Evolutionary conservation across 2,797 vertebrate species (phyloP).

Genomic region (Karalla daura): DNA sequence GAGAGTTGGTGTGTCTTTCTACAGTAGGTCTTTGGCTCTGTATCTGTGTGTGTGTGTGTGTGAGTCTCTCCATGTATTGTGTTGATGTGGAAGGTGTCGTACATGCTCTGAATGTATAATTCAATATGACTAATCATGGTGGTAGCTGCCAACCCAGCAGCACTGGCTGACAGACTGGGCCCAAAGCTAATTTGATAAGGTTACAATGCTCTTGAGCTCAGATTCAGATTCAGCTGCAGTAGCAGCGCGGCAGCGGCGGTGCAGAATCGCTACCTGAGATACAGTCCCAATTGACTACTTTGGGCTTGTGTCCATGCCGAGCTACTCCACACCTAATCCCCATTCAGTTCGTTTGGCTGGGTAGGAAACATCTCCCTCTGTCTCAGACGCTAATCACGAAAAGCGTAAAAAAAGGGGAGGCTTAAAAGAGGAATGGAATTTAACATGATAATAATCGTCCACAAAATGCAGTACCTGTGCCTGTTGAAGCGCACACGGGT

Average conservation of each 20-base stretch:
- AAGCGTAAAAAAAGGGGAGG: constrained; percentile 37
- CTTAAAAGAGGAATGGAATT: constrained; percentile 57
- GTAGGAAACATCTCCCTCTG: constrained; percentile 41
- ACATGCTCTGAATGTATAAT: constrained; percentile 85
- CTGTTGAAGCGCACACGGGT: constrained; percentile 56
- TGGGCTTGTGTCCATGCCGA: constrained; percentile 60
- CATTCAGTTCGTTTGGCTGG: constrained; percentile 63
- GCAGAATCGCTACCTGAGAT: constrained; percentile 67
- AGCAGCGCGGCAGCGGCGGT: constrained; percentile 32
- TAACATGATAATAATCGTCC: constrained; percentile 67
- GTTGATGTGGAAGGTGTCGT: constrained; percentile 76
- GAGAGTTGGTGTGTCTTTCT: constrained; percentile 54
- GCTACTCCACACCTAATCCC: constrained; percentile 62
- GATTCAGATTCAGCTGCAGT: constrained; percentile 67
- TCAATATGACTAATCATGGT: constrained; percentile 88
- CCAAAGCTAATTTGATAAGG: constrained; percentile 85
- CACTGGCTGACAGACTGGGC: constrained; percentile 82
- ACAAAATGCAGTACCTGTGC: constrained; percentile 58
- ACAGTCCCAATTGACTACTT: constrained; percentile 53
- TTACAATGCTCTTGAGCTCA: constrained; percentile 79
- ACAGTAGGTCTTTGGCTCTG: constrained; percentile 44
- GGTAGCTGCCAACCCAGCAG: constrained; percentile 81
- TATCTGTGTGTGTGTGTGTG: constrained; percentile 27
- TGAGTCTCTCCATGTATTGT: constrained; percentile 63
- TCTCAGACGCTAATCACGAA: constrained; percentile 40